Evolutionary conservation across 2,888 invertebrate genomes (phyloP), one percentile per base, ranked within the genome.

Genomic region (Hirtodrosophila trivittata): DNA sequence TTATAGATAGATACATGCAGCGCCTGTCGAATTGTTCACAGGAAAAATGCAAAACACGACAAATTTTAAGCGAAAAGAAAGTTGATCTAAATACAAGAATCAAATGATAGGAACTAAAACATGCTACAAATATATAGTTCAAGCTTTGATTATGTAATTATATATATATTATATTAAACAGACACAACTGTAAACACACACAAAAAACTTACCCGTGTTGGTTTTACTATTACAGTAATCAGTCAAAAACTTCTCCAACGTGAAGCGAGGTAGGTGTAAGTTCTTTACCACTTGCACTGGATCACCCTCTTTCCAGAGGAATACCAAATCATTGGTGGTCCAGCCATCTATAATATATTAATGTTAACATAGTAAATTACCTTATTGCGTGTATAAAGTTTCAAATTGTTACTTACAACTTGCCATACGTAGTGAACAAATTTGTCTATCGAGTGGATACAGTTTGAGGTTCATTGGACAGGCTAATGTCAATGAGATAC

Each of bases 401-500:
- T n/a, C n/a, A n/a, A n/a, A n/a, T n/a, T 46, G 9, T 3, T 55
- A 96, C 98, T 97, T 92, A 98, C 98, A 98, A 91, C 98, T 98
- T 77, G 98, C 98, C 96, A 98, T 97, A 88, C 97, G 93, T 76
- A 98, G 93, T 51, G 97, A 97, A 92, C 98, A 98, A 65, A 95
- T 95, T 92, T 98, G 98, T 88, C 96, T 95, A 92, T 98, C 98
- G 91, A 99, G 91, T 4, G 98, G 98, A 92, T 98, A 99, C 74
- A 98, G 93, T 92, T 98, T 97, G 86, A 99, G 93, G 91, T 98
- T 97, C 98, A 99, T 99, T 62, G 98, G 98, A 89, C 98, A 99
- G 54, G 98, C 97, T 77, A 99, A 93, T 47, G 98, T 97, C 86
- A 98, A 92, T 32, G 98, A 98, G 91, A 98, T 96, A 91, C 98